Evolutionary conservation across 1,140 invertebrate species (phyloP).

Genomic region (Berghia stephanieae): DNA sequence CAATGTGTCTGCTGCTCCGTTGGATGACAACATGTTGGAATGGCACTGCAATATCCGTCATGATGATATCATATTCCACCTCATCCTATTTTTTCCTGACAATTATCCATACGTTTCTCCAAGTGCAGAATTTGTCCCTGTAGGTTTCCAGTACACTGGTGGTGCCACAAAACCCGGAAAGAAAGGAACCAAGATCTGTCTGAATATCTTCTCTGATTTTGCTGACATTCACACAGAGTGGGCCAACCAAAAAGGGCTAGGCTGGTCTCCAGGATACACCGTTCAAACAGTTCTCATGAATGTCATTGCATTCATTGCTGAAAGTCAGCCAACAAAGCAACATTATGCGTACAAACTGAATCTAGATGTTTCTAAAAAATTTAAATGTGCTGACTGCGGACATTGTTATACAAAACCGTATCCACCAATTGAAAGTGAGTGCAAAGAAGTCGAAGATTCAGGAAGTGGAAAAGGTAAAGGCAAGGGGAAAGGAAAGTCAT

Average conservation of each 20-base stretch:
- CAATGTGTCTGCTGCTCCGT: constrained; percentile 53
- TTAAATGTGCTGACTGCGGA: constrained; percentile 52
- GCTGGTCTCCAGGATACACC: constrained; percentile 58
- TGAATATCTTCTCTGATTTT: constrained; percentile 58
- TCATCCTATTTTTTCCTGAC: constrained; percentile 50
- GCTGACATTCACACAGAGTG: constrained; percentile 55
- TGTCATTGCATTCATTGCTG: constrained; percentile 52
- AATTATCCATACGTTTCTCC: constrained; percentile 58
- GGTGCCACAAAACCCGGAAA: constrained; percentile 55
- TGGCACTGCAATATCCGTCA: constrained; percentile 60
- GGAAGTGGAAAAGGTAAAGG: background rate
- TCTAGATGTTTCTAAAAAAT: constrained; percentile 45
- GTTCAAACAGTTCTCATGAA: constrained; percentile 57
- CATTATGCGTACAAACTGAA: constrained; percentile 42
- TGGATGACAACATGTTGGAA: constrained; percentile 56
- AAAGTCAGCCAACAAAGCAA: constrained; percentile 32
- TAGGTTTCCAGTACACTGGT: constrained; percentile 51
- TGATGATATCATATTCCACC: constrained; percentile 55
- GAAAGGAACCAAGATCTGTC: constrained; percentile 51
- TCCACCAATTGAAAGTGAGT: constrained; percentile 42
- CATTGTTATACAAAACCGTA: constrained; percentile 52
- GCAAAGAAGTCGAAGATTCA: constrained; percentile 14
- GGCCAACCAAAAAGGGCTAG: constrained; percentile 50
- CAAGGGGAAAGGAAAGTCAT: background rate
- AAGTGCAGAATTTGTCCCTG: constrained; percentile 59